Percentiles rank a stretch among this genome's conserved stretches.
These are phyloP conservation scores for Betta splendens DNA, from an alignment of 2,797 vertebrate genomes.

Conservation along the genomic window DNA sequence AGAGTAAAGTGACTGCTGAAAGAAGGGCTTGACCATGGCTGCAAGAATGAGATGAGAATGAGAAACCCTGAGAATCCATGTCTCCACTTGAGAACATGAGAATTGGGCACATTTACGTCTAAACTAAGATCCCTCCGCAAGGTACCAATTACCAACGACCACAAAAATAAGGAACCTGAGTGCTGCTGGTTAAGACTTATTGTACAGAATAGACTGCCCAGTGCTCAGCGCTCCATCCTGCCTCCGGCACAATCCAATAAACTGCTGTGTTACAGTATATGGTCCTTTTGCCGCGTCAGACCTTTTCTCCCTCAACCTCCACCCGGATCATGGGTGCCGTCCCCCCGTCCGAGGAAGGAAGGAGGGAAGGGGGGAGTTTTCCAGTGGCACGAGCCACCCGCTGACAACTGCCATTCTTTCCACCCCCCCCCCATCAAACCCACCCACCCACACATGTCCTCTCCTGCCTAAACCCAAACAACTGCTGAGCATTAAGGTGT, in stretches of 20 bases:
- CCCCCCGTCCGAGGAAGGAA: slow-evolving; percentile 38
- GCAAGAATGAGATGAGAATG: no score
- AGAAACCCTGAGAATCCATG: no score
- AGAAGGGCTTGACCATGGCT: slow-evolving; percentile 10
- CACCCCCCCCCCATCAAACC: slow-evolving; percentile 16
- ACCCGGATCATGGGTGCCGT: slow-evolving; percentile 42
- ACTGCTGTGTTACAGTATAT: slow-evolving; percentile 56
- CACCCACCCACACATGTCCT: slow-evolving; percentile 23
- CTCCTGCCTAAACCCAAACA: slow-evolving; percentile 70
- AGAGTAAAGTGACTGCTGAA: slow-evolving; percentile 10
- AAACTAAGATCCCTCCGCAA: no score
- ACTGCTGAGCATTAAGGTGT: slow-evolving; percentile 80
- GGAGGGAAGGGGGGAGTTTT: slow-evolving; percentile 54
- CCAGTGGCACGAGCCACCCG: slow-evolving; percentile 76
- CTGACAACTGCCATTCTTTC: slow-evolving; percentile 71
- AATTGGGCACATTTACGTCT: no score
- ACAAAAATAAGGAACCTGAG: slow-evolving; percentile 41
- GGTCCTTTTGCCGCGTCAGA: slow-evolving; percentile 78
- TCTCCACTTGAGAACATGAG: no score
- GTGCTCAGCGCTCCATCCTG: slow-evolving; percentile 6
- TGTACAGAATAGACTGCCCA: slow-evolving; percentile 26
- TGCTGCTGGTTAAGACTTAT: slow-evolving; percentile 19
- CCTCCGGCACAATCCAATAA: slow-evolving; percentile 66
- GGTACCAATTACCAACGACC: slow-evolving; percentile 32
- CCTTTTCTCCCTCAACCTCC: slow-evolving; percentile 58